Evolutionary conservation across 2,797 vertebrate species (phyloP).

Genomic region (Distichodus sexfasciatus): DNA sequence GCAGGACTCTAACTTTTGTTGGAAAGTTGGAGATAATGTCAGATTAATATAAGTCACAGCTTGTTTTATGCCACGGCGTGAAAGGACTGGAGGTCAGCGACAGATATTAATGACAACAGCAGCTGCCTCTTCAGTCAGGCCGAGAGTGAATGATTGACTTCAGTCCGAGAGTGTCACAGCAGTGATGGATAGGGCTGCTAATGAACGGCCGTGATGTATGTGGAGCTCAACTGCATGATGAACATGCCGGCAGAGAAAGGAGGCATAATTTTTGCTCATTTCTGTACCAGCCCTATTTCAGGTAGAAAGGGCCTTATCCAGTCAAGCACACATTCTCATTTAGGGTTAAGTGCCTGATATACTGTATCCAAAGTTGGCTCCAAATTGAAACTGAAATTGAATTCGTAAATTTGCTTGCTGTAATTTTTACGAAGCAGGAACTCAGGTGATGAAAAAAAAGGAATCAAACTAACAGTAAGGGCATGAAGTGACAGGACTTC

Average conservation of each 20-base stretch:
- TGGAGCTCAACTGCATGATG: background rate
- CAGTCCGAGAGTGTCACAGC: background rate
- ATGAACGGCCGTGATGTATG: background rate
- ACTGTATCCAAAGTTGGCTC: background rate
- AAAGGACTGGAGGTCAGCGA: background rate
- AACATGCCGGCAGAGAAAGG: background rate
- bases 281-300: no score
- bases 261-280: background rate
- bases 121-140: conserved; percentile 12
- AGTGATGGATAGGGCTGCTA: background rate
- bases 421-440: background rate
- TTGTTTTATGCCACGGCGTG: background rate
- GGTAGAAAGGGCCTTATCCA: background rate
- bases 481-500: background rate
- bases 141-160: conserved; percentile 14
- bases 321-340: background rate
- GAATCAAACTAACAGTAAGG: background rate
- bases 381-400: conserved; percentile 4
- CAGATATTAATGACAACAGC: background rate
- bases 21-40: background rate
- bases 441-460: background rate
- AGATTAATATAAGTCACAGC: background rate
- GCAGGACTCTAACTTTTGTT: background rate
- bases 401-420: background rate
- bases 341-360: background rate